A percentile compares a stretch with the other conserved stretches of the same genome.
Conservation (phyloP, 2,888 invertebrate genomes). For the Heliconius erato region DNA sequence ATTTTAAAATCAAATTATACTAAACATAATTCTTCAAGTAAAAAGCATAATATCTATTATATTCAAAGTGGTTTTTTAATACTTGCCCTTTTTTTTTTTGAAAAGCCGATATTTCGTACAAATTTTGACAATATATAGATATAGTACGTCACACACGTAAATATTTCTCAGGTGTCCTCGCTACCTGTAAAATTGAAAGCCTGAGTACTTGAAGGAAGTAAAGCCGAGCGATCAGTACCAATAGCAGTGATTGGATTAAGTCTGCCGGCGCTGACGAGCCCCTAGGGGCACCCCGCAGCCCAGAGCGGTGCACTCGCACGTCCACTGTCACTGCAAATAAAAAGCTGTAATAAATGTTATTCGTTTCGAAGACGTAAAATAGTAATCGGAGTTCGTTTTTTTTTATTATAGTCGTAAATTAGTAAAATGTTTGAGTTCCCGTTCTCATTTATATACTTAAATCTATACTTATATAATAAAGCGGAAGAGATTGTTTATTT, state of each 20-base stretch:
- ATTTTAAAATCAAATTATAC: background rate
- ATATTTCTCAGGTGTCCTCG: background rate
- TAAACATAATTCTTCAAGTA: background rate
- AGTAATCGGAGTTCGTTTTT: constrained; percentile 62
- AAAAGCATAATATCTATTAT: background rate
- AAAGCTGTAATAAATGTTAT: constrained; percentile 65
- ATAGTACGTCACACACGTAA: background rate
- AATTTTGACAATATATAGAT: background rate
- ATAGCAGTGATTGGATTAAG: constrained; percentile 88
- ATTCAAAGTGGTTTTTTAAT: too few relatives aligned
- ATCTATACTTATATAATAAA: background rate
- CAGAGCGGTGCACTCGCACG: constrained; percentile 71
- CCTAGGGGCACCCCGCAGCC: constrained; percentile 79
- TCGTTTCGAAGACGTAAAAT: constrained; percentile 62
- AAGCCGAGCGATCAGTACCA: constrained; percentile 72
- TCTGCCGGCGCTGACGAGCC: constrained; percentile 87
- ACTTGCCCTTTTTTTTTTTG: too few relatives aligned
- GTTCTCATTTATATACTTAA: background rate
- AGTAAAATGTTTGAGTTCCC: constrained; percentile 15
- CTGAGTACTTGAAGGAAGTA: constrained; percentile 51
- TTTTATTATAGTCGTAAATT: constrained; percentile 48
- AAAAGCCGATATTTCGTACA: background rate
- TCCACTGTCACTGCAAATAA: constrained; percentile 70
- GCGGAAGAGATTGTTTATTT: too few relatives aligned
- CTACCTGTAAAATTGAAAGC: constrained; percentile 14